These are phyloP conservation scores for Neofelis nebulosa DNA, from an alignment of 2,113 vertebrate species.

Conservation along the genomic window DNA sequence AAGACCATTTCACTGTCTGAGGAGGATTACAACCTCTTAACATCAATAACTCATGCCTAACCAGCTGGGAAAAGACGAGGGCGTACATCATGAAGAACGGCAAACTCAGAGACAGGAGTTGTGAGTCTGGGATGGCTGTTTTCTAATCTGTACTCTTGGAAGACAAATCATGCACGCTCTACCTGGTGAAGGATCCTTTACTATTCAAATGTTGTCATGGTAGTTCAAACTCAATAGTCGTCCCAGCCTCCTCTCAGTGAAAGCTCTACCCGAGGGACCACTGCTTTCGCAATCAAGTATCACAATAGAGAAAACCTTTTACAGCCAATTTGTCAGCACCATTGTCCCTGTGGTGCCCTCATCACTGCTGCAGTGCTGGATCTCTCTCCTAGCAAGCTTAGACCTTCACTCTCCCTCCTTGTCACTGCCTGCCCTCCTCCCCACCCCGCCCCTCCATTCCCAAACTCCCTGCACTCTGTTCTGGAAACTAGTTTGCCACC, in stretches of 20 bases:
- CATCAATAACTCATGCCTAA: background rate
- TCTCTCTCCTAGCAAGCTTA: background rate
- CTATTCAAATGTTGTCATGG: background rate
- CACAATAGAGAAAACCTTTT: background rate
- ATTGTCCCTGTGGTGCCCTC: background rate
- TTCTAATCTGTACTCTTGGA: background rate
- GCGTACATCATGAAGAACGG: background rate
- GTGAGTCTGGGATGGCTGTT: background rate
- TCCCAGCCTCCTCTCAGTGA: background rate
- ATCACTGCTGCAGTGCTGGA: background rate
- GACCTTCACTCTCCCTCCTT: background rate
- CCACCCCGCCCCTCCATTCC: too few species aligned
- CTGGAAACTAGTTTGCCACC: background rate
- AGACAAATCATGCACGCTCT: background rate
- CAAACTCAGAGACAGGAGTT: background rate
- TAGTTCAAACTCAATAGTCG: background rate
- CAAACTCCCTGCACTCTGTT: background rate
- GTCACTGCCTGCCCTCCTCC: background rate
- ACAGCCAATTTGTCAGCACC: background rate
- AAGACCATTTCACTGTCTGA: background rate
- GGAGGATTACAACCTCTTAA: background rate
- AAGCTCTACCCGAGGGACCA: background rate
- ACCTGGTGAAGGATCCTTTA: background rate
- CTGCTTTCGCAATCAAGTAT: background rate
- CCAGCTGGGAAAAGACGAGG: background rate